Conservation (phyloP, 2,888 invertebrate genomes). For the Sminthurinus aureus region DNA sequence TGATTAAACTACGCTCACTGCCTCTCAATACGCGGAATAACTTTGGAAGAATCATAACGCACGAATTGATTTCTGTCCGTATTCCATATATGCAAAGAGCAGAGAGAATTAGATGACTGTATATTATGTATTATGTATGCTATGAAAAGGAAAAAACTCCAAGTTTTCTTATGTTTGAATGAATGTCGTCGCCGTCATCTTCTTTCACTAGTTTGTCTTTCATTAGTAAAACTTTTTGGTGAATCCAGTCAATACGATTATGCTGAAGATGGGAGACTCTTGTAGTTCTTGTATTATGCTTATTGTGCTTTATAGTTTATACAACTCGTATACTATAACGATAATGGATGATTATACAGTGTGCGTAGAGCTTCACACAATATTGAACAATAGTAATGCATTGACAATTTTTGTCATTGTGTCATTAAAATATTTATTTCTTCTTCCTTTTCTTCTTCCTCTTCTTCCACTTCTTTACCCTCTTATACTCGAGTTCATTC, state of each 20-base stretch:
- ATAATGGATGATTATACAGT: background rate
- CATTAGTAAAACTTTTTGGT: background rate
- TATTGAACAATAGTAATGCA: background rate
- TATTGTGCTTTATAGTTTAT: no score
- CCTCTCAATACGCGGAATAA: conserved; percentile 14
- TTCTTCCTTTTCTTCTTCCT: no score
- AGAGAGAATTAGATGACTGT: background rate
- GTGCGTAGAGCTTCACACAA: no score
- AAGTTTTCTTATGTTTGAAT: background rate
- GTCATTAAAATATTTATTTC: conserved; percentile 1
- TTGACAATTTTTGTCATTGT: conserved; percentile 9
- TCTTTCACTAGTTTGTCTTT: background rate
- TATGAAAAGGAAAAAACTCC: no score
- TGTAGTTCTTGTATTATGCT: background rate
- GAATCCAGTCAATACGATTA: background rate
- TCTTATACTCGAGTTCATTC: background rate
- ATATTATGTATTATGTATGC: background rate
- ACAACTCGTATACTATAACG: no score
- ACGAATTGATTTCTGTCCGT: conserved; percentile 51
- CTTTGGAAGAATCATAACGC: conserved; percentile 46
- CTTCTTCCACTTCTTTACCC: no score
- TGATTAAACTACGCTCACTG: conserved; percentile 19
- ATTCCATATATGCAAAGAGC: background rate
- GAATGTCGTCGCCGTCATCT: background rate
- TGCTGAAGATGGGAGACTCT: no score